phyloP scores from a whole-genome alignment of 2,888 invertebrate genomes.

The Ernsta delagoae region DNA sequence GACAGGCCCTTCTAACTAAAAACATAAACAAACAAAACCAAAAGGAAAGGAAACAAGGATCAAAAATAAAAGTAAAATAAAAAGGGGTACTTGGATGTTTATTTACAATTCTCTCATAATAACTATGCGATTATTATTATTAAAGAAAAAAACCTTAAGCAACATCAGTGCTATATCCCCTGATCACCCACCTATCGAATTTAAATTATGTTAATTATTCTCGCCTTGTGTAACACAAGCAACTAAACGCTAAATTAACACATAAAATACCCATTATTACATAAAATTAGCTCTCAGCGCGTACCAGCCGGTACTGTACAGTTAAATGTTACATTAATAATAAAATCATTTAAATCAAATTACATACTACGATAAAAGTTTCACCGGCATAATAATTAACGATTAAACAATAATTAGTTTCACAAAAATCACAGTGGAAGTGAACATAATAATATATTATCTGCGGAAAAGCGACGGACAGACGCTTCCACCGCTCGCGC shows the following conservation, averaged over 20 bases:
- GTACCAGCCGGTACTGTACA: constrained; percentile 59
- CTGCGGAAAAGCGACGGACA: neutral
- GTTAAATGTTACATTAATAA: constrained; percentile 51
- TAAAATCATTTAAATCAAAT: constrained; percentile 53
- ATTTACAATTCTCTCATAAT: constrained; percentile 83
- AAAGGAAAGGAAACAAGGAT: constrained; percentile 44
- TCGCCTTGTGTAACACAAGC: constrained; percentile 67
- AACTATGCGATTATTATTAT: constrained; percentile 79
- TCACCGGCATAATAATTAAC: constrained; percentile 53
- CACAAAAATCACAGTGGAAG: constrained; percentile 37
- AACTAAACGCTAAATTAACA: constrained; percentile 71
- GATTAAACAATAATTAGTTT: constrained; percentile 46
- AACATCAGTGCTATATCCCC: constrained; percentile 74
- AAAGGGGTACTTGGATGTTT: constrained; percentile 83
- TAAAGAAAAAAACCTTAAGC: constrained; percentile 72
- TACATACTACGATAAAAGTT: constrained; percentile 56
- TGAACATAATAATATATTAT: constrained; percentile 3
- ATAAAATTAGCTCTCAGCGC: constrained; percentile 64
- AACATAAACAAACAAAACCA: constrained; percentile 12
- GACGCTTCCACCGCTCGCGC: neutral
- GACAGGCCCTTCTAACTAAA: constrained; percentile 51
- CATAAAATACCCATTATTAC: constrained; percentile 76
- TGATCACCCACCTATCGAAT: constrained; percentile 74
- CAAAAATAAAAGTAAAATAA: constrained; percentile 79
- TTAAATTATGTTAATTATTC: constrained; percentile 75